Evolutionary conservation across 1,140 invertebrate species (phyloP).

Genomic region (Carposina sasakii): DNA sequence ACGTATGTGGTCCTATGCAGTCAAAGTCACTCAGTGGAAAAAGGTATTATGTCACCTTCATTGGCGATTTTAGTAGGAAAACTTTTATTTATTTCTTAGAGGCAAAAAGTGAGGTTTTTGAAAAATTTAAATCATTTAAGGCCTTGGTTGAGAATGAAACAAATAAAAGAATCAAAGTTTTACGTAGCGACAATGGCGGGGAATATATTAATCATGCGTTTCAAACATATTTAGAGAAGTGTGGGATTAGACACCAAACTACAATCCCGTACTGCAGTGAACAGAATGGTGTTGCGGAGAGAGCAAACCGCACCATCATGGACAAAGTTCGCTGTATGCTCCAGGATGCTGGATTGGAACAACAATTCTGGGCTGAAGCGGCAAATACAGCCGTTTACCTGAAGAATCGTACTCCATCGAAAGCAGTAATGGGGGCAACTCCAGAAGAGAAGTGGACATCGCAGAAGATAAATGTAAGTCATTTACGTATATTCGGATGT

Average conservation of each 20-base stretch:
- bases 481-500: constrained; percentile 41
- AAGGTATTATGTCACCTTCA: constrained; percentile 36
- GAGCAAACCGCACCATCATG: constrained; percentile 17
- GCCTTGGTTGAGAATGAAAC: constrained; percentile 29
- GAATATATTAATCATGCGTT: constrained; percentile 35
- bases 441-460: constrained; percentile 12
- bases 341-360: constrained; percentile 34
- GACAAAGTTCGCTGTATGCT: constrained; percentile 36
- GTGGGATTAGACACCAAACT: constrained; percentile 41
- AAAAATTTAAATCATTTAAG: no score
- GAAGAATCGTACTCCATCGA: constrained; percentile 39
- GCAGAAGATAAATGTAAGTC: constrained; percentile 1
- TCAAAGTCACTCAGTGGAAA: constrained; percentile 15
- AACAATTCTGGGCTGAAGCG: constrained; percentile 65
- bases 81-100: constrained; percentile 42
- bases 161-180: constrained; percentile 25
- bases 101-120: constrained; percentile 34
- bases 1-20: constrained; percentile 30
- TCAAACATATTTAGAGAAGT: neutral
- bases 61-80: constrained; percentile 31
- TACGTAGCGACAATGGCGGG: constrained; percentile 46
- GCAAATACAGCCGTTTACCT: constrained; percentile 49
- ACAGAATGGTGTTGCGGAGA: constrained; percentile 53
- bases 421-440: constrained; percentile 3
- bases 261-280: constrained; percentile 49